Percentiles rank a stretch among this genome's conserved stretches.
Conservation (phyloP, 2,888 invertebrate genomes). For the Mimumesa dahlbomi region DNA sequence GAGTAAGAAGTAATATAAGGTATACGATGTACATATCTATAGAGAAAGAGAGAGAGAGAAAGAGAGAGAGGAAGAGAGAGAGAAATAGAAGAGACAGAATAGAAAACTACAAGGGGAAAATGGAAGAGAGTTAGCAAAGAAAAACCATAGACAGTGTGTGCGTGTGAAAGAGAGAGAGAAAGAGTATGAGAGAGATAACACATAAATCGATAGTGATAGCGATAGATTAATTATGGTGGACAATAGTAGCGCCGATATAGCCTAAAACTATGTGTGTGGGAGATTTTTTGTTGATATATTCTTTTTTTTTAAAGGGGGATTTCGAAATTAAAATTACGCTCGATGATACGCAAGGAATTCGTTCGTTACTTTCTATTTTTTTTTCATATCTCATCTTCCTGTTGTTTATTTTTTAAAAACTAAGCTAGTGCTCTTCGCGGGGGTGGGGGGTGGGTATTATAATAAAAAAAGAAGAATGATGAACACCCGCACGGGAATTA, state of each 20-base stretch:
- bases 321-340: slow-evolving; percentile 8
- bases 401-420: slow-evolving; percentile 24
- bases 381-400: too few species aligned
- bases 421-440: slow-evolving; percentile 31
- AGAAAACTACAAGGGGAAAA: slow-evolving; percentile 26
- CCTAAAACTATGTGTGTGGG: neutral
- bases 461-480: too few species aligned
- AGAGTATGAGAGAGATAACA: slow-evolving; percentile 14
- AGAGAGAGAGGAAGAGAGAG: slow-evolving; percentile 34
- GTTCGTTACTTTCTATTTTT: neutral
- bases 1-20: slow-evolving; percentile 49
- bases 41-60: slow-evolving; percentile 17
- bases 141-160: slow-evolving; percentile 8
- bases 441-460: neutral
- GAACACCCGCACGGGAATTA: slow-evolving; percentile 4
- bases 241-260: slow-evolving; percentile 53
- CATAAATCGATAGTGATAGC: slow-evolving; percentile 18
- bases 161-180: neutral
- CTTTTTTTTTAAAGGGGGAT: too few species aligned
- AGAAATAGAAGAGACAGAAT: slow-evolving; percentile 38
- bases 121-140: slow-evolving; percentile 1
- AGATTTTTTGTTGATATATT: too few species aligned
- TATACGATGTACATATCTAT: slow-evolving; percentile 45
- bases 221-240: slow-evolving; percentile 31
- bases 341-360: neutral